Conservation (phyloP, 1,140 invertebrate genomes). For the Sminthurides bifidus region DNA sequence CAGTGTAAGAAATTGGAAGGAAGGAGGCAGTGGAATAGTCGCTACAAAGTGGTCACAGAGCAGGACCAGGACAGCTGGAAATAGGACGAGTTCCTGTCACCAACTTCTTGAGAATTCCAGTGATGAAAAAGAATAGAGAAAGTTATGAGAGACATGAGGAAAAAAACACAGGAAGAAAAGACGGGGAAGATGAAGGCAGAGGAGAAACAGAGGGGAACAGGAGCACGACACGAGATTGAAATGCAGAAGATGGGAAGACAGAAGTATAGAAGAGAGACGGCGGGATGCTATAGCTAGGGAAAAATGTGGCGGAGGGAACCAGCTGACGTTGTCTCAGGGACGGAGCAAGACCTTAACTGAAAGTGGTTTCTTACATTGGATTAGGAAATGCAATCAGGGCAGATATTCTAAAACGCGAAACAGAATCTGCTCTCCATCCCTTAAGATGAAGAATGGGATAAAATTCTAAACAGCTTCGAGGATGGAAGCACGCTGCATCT, state of each 20-base stretch:
- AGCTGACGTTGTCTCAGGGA: conserved; percentile 27
- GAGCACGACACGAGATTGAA: neutral
- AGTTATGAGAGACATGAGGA: conserved; percentile 16
- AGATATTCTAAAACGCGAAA: neutral
- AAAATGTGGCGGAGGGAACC: conserved; percentile 14
- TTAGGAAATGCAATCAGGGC: conserved; percentile 29
- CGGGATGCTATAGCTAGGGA: conserved; percentile 7
- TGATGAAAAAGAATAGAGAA: too few relatives aligned
- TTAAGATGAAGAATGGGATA: too few relatives aligned
- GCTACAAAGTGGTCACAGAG: too few relatives aligned
- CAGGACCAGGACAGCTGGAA: too few relatives aligned
- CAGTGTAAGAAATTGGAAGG: too few relatives aligned
- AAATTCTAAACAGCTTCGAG: too few relatives aligned
- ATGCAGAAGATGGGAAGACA: neutral
- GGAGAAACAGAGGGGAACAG: too few relatives aligned
- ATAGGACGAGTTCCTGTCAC: too few relatives aligned
- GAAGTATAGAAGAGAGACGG: neutral
- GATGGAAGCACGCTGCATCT: too few relatives aligned
- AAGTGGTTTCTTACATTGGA: conserved; percentile 30
- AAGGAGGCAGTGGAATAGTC: too few relatives aligned
- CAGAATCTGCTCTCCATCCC: too few relatives aligned
- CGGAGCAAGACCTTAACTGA: conserved; percentile 9
- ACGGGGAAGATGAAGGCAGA: conserved; percentile 3
- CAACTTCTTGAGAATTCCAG: too few relatives aligned
- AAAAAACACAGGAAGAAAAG: conserved; percentile 4